Evolutionary conservation across 2,113 vertebrate species (phyloP), one percentile per base, ranked within the genome.

Genomic region (Pseudonaja textilis): DNA sequence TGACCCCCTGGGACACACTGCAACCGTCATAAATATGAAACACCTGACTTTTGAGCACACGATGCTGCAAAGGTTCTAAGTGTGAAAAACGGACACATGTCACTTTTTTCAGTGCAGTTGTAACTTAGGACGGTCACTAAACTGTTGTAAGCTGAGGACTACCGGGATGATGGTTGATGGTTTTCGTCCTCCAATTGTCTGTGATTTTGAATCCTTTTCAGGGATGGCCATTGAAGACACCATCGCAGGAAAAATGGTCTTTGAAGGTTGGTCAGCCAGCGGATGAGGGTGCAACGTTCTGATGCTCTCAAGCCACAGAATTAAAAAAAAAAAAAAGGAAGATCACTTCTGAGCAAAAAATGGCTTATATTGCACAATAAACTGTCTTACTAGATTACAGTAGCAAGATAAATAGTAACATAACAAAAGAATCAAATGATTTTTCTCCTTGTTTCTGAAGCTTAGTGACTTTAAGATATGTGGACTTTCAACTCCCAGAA

Each of bases 201-300:
- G 0, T 95, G n/a, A 95, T 81, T 92, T 91, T 14, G 29, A 34
- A 95, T 94, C 94, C 11, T 2, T 97, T 98, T 89, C 93, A 99
- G 99, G 99, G 25, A 98, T 99, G 98, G 99, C 98, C 0, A 96
- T 99, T 95, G 98, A 99, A 97, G 99, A 99, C 95, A 97, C 98
- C 0, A 98, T 99, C 14, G 97, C 98, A 92, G 99, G 99, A 56
- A 98, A 99, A 95, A 97, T 99, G 22, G 98, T 99, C 50, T 99
- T 98, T 81, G 98, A 99, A 1, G 97, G 97, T 0, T 99, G 98
- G 99, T 98, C 97, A 61, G 97, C 97, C 92, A 94, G 96, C 86
- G 97, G 97, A 87, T 97, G 18, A 97, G 93, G 55, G 10, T 54
- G 93, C 92, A 88, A 94, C 18, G 89, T 47, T 34, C 0, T 81